Evolutionary conservation across 2,888 invertebrate genomes (phyloP), one percentile per base, ranked within the genome.

Genomic region (Pyrrhia umbra): DNA sequence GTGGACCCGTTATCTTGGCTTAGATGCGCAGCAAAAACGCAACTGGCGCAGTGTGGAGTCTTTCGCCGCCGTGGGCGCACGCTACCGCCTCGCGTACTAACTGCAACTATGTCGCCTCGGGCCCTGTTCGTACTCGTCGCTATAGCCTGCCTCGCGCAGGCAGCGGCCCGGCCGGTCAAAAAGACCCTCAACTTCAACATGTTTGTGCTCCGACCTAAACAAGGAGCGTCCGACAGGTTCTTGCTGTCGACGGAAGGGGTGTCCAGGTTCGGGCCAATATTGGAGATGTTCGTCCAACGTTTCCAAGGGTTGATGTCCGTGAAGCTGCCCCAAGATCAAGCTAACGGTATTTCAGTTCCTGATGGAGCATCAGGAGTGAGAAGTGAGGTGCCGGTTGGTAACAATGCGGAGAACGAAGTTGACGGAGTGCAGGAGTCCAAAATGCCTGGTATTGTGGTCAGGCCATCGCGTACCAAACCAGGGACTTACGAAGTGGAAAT

Each of bases 241-340:
- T 78, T 92, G 9, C 71, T 90, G 13, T 84, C 92, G 0, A 92
- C 92, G 0, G 91, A 93, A 34, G 93, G 93, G 0, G 84, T 94
- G 1, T 95, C 95, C 1, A 93, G 96, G 82, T 96, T 97, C 84
- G 97, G 97, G 6, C 96, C 96, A 0, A 88, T 97, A 50, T 86
- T 97, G 69, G 97, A 97, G 83, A 95, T 96, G 75, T 86, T 97
- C 40, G 95, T 97, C 6, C 97, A 97, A 84, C 95, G 96, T 47
- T 95, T 97, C 55, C 97, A 97, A 88, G 95, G 96, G 0, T 95
- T 96, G 77, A 96, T 96, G 90, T 97, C 97, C 0, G 95, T 96
- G n/a, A 96, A 96, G 79, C 90, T 96, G 54, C 95, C 96, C 21
- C 95, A 95, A 74, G 96, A 96, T 83, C 95, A 70, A 93, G 93